Evolutionary conservation across 2,797 vertebrate species (phyloP), one percentile per base, ranked within the genome.

Genomic region (Heliangelus exortis): DNA sequence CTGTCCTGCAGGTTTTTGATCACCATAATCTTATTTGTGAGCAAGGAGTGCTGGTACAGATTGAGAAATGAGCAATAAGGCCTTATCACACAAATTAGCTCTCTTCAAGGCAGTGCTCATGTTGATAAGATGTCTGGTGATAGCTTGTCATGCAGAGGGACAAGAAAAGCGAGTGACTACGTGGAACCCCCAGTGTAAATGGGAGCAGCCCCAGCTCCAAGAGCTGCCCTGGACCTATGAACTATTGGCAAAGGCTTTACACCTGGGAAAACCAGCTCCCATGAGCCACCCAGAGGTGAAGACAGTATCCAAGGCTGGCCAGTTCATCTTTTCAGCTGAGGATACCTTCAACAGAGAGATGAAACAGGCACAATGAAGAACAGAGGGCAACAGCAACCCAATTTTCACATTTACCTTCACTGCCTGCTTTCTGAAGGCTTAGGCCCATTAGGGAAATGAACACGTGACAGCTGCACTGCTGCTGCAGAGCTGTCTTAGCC

Each of bases 51-150:
- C 55, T 76, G 59, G 79, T 87, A n/a, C 84, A 43, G 83, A 91
- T 90, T 91, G 81, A 95, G 82, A 94, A 90, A 94, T 8, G 19
- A 94, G 95, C 88, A 83, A 82, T 92, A 91, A 87, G 68, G 45
- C 63, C 57, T 95, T 94, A 90, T 96, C 87, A 86, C 81, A 47
- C 45, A 87, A 94, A 93, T 87, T 91, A 95, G 84, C 63, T 82
- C 81, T 59, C 85, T 89, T 85, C 87, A 94, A 94, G 88, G 86
- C 69, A 86, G 62, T 13, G 6, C 47, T 88, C 31, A 57, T 23
- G 74, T 85, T 72, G 87, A 92, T 94, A 91, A 95, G 95, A 90
- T 90, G 54, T 26, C 43, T 65, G 33, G 34, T 39, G 92, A 95
- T 92, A 89, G 66, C 3, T 2, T 8, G 45, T 84, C 85, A 71